Evolutionary conservation across 2,888 invertebrate species (phyloP), one percentile per base, ranked within the genome.

Genomic region (Lordiphosa fenestrarum): DNA sequence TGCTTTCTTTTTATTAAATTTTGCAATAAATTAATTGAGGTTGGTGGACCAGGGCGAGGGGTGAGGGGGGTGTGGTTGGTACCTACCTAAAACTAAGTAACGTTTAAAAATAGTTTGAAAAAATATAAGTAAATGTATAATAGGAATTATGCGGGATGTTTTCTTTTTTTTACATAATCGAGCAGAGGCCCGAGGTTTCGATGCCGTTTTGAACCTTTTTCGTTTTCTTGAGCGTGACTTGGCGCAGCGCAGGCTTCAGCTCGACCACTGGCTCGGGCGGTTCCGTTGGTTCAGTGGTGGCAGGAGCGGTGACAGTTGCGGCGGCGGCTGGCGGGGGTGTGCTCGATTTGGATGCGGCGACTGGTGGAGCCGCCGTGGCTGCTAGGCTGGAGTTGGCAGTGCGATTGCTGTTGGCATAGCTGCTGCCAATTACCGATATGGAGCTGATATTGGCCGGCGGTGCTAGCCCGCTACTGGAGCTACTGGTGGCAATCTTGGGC

Each of bases 121-220:
- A 60, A 63, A 69, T 57, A 59, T 70, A 69, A 72, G 47, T 52
- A 56, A 53, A 68, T 36, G 52, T 57, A 57, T 67, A 72, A 67
- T 78, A 81, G 74, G 72, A 70, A 69, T 70, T 61, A 51, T 64
- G 41, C 37, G 6, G 15, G 35, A 6, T 13, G 10, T 12, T 13
- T 15, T 42, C 15, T 15, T 15, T 15, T 15, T 21, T 82, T 90
- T 89, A 95, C 95, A 95, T 95, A 76, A 97, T 95, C 49, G 94
- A 94, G 90, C 97, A 97, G 73, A 97, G 91, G 30, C 95, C 96
- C 0, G 96, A 96, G 15, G 95, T 91, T 87, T 97, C 96, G 63
- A 91, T 92, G 30, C 96, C 96, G 87, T 92, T 94, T 57, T 91
- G 91, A 40, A 94, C 92, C 0, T 94, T 93, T 3, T 95, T 94